A percentile compares a stretch with the other conserved stretches of the same genome.
Conservation (phyloP, 2,113 vertebrate genomes). For the Cyanoramphus novaezelandiae region DNA sequence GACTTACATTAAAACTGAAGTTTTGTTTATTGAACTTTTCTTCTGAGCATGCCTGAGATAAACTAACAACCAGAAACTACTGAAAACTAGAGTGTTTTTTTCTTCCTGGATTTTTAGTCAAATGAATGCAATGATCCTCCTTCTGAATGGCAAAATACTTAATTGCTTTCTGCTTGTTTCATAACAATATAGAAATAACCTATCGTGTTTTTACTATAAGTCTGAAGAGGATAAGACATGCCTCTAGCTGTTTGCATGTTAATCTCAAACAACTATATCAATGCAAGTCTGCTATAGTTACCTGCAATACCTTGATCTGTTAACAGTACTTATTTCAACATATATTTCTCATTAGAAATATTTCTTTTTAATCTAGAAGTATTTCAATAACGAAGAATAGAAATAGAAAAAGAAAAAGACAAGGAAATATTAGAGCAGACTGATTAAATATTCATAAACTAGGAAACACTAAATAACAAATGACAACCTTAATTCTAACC, state of each 20-base stretch:
- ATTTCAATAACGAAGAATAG: neutral
- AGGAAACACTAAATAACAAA: neutral
- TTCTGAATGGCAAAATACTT: neutral
- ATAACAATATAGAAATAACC: neutral
- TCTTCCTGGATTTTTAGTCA: neutral
- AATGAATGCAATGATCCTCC: neutral
- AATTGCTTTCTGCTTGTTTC: neutral
- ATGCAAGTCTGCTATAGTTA: neutral
- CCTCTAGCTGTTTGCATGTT: neutral
- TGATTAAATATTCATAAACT: conserved; percentile 3
- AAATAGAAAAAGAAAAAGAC: neutral
- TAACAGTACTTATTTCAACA: neutral
- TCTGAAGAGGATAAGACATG: neutral
- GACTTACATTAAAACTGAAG: neutral
- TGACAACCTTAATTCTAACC: neutral
- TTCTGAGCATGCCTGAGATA: neutral
- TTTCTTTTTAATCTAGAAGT: neutral
- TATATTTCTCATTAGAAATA: neutral
- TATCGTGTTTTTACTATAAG: neutral
- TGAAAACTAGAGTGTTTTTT: neutral
- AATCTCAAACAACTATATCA: neutral
- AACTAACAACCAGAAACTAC: neutral
- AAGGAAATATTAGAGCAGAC: neutral
- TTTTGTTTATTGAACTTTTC: neutral
- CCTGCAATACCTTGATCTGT: neutral